phyloP scores from a whole-genome alignment of 2,888 invertebrate species.

The Lissocephala sabroskyi region DNA sequence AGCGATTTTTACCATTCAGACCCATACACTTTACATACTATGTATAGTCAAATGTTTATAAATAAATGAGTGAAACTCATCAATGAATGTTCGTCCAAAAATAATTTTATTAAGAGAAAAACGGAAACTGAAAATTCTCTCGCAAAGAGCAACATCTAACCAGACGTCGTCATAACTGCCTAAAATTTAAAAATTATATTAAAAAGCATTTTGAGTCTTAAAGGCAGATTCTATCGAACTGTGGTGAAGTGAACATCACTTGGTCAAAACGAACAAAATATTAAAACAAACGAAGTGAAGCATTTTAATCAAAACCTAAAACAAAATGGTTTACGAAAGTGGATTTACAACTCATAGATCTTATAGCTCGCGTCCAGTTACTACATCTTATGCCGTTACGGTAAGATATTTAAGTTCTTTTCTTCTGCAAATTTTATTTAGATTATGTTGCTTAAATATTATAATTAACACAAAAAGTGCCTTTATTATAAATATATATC shows the following conservation, averaged over 20 bases:
- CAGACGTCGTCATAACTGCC: slow-evolving; percentile 25
- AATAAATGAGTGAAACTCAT: too few relatives aligned
- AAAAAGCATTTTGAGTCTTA: slow-evolving; percentile 42
- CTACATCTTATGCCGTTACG: slow-evolving; percentile 85
- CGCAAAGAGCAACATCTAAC: too few relatives aligned
- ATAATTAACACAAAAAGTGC: too few relatives aligned
- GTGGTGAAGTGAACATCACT: slow-evolving; percentile 72
- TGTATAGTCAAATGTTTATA: too few relatives aligned
- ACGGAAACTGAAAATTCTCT: too few relatives aligned
- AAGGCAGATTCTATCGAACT: slow-evolving; percentile 72
- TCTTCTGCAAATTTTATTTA: too few relatives aligned
- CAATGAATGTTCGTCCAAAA: too few relatives aligned
- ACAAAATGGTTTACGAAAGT: slow-evolving; percentile 92
- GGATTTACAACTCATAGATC: slow-evolving; percentile 92
- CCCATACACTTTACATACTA: too few relatives aligned
- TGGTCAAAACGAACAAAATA: slow-evolving; percentile 59
- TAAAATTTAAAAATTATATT: slow-evolving; percentile 64
- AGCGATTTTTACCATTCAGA: too few relatives aligned
- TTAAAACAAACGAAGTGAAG: slow-evolving; percentile 41
- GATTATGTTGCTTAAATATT: too few relatives aligned
- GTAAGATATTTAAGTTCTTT: slow-evolving; percentile 76
- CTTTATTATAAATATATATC: too few relatives aligned
- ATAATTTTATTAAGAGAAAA: too few relatives aligned
- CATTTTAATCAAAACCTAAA: slow-evolving; percentile 23
- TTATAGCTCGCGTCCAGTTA: slow-evolving; percentile 79